Base-by-base conservation (phyloP, 2,797 vertebrate genomes). In the Acipenser transmontanus region DNA sequence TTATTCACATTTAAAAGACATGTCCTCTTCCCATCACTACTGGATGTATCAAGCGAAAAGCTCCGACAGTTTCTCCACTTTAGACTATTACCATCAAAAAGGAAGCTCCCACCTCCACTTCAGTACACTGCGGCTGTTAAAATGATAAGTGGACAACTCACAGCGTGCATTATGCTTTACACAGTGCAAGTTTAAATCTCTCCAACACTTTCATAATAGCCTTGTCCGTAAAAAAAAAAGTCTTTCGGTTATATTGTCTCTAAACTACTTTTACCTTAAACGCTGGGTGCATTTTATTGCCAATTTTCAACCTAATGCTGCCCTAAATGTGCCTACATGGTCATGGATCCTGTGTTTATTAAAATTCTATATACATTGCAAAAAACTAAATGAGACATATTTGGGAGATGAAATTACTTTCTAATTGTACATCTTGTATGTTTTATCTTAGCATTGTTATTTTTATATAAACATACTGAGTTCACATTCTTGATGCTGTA, bases 21-120 rank as follows among this genome's bases (percentile, higher is more conserved):
- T 68, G 52, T 61, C 66, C 60, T 6, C 52, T 34, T 47, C 20
- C 2, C 47, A 47, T 34, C 12, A 9, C 61, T 54, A 48, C 61
- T 54, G 47, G 47, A 66, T 59, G 54, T 17, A 17, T 63, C 64
- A 51, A 54, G 47, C 17, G 34, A 9, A 57, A 69, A 64, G 73
- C n/a, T n/a, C 69, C 66, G 71, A 73, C 69, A 71, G 67, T 63
- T 68, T 66, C 63, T 67, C 66, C 68, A 54, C 60, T 66, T 63
- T 63, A 49, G 68, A 66, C 59, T 50, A 56, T 54, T 71, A 65
- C 69, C 10, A 60, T 68, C 64, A 9, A 54, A 54, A 54, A 5
- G 49, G 68, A 65, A 69, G 17, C 51, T 49, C 50, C 51, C 8
- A 49, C n/a, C 68, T 57, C 14, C 54, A 60, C 11, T 1, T 54